Conservation (phyloP, 2,113 vertebrate genomes). For the Kryptolebias marmoratus region DNA sequence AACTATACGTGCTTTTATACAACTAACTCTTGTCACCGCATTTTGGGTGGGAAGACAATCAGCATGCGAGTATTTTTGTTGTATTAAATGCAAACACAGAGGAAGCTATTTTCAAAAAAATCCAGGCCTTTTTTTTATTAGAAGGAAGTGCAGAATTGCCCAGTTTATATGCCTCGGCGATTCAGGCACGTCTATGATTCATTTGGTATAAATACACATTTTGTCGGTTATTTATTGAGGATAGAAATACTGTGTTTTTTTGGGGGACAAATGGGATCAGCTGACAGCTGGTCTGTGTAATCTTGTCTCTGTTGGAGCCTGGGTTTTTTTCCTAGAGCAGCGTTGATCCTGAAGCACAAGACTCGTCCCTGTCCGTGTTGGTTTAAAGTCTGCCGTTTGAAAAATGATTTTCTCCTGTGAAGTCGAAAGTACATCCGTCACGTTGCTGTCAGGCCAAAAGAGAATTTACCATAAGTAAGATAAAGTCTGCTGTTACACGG, state of each 20-base stretch:
- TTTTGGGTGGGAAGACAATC: too few relatives aligned
- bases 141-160: not conserved
- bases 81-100: too few relatives aligned
- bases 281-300: slow-evolving; percentile 19
- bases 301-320: slow-evolving; percentile 10
- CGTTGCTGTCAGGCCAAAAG: not conserved
- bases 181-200: not conserved
- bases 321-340: slow-evolving; percentile 6
- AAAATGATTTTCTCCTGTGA: not conserved
- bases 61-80: too few relatives aligned
- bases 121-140: not conserved
- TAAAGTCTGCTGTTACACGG: not conserved
- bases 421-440: not conserved
- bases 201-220: not conserved
- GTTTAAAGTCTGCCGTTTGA: not conserved
- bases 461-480: not conserved
- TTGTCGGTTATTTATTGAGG: slow-evolving; percentile 7
- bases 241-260: slow-evolving; percentile 15
- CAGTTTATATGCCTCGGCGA: not conserved
- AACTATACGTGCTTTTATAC: too few relatives aligned
- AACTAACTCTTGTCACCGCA: too few relatives aligned
- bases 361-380: not conserved
- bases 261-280: not conserved
- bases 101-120: not conserved
- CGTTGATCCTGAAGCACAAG: not conserved